Evolutionary conservation across 2,888 invertebrate species (phyloP).

Genomic region (Drosophila siamana): DNA sequence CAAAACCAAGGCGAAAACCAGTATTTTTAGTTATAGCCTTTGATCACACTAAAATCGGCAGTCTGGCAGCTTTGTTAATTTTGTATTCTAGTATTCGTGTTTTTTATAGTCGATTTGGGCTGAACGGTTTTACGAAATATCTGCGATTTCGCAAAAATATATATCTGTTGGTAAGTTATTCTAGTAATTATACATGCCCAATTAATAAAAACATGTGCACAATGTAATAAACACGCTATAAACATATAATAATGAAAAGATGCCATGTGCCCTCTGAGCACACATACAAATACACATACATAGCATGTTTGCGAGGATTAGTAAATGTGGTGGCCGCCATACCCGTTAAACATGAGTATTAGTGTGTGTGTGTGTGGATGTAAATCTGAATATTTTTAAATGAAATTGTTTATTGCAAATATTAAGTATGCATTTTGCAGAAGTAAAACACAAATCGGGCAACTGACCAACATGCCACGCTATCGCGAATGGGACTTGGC

Average conservation of each 20-base stretch:
- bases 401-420: constrained; percentile 1
- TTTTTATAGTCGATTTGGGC: neutral
- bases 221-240: neutral
- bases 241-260: neutral
- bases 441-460: neutral
- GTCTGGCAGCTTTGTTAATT: constrained; percentile 4
- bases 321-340: constrained; percentile 7
- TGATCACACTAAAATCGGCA: neutral
- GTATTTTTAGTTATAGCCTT: neutral
- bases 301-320: neutral
- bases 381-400: neutral
- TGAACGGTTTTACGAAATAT: constrained; percentile 3
- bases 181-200: neutral
- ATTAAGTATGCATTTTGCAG: constrained; percentile 8
- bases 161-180: constrained; percentile 14
- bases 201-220: neutral
- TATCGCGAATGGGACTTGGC: constrained; percentile 91
- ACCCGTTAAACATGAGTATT: neutral
- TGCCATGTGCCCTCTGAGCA: constrained; percentile 9
- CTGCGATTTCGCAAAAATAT: neutral
- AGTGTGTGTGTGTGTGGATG: neutral
- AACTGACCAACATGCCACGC: constrained; percentile 74
- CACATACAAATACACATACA: neutral
- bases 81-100: constrained; percentile 19
- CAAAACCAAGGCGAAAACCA: neutral